A percentile compares a stretch with the other conserved stretches of the same genome.
Evolutionary conservation across 2,888 invertebrate species (phyloP).

Genomic region (Spisula solida): DNA sequence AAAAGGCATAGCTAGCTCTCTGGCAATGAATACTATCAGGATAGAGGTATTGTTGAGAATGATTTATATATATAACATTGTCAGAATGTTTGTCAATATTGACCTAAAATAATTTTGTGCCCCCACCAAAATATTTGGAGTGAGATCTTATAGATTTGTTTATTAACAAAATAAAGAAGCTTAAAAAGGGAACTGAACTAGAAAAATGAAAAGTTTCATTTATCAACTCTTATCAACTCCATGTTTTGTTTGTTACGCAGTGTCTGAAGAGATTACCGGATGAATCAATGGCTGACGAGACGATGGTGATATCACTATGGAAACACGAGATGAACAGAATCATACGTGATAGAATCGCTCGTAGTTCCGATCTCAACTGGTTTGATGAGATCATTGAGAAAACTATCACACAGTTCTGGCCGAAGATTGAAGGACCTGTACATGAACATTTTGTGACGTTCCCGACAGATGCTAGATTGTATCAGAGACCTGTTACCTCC

Average conservation of each 20-base stretch:
- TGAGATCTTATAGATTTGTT: too few species aligned
- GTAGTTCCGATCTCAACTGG: conserved; percentile 86
- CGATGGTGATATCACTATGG: conserved; percentile 86
- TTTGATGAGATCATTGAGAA: conserved; percentile 85
- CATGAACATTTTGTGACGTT: conserved; percentile 86
- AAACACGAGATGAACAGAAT: conserved; percentile 86
- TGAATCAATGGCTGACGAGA: conserved; percentile 86
- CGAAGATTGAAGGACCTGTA: conserved; percentile 79
- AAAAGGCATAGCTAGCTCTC: too few species aligned
- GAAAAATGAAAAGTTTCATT: too few species aligned
- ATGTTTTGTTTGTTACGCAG: conserved; percentile 68
- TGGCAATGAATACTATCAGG: too few species aligned
- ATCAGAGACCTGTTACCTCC: conserved; percentile 85
- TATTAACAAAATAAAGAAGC: too few species aligned
- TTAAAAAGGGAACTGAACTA: too few species aligned
- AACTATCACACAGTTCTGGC: conserved; percentile 82
- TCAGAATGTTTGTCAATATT: too few species aligned
- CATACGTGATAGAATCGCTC: conserved; percentile 84
- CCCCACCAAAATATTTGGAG: too few species aligned
- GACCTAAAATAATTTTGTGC: too few species aligned
- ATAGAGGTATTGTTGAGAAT: too few species aligned
- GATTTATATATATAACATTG: too few species aligned
- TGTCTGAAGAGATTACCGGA: conserved; percentile 85
- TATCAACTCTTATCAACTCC: too few species aligned
- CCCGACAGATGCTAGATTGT: conserved; percentile 84